Evolutionary conservation across 2,113 vertebrate genomes (phyloP).

Genomic region (Larimichthys polyactis): DNA sequence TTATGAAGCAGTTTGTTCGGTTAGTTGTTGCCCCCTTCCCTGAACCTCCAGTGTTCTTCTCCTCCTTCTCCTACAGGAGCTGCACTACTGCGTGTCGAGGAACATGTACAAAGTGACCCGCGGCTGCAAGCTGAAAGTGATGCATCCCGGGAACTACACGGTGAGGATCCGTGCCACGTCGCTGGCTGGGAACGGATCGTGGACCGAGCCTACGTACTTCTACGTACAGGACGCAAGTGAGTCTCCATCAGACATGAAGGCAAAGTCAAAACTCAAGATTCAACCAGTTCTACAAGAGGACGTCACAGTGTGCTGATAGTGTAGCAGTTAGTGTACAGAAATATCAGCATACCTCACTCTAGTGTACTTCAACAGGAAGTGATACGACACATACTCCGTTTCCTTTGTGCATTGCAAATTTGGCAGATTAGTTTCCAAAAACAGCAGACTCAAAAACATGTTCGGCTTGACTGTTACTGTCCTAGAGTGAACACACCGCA

Average conservation of each 20-base stretch:
- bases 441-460: background rate
- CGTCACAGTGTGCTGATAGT: background rate
- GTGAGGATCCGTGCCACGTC: slow-evolving; percentile 93
- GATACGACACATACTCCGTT: background rate
- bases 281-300: background rate
- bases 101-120: slow-evolving; percentile 85
- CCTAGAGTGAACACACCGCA: background rate
- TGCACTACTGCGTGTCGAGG: slow-evolving; percentile 91
- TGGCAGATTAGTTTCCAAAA: background rate
- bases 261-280: background rate
- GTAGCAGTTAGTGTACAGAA: background rate
- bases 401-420: background rate
- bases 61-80: slow-evolving; percentile 81
- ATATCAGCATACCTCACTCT: background rate
- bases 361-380: background rate
- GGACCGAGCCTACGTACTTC: slow-evolving; percentile 92
- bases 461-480: background rate
- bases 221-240: slow-evolving; percentile 90
- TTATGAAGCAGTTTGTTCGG: background rate
- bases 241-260: slow-evolving; percentile 45
- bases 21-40: background rate
- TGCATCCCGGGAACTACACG: slow-evolving; percentile 94
- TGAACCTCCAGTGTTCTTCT: background rate
- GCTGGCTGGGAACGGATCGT: slow-evolving; percentile 94
- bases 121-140: slow-evolving; percentile 89